Evolutionary conservation across 2,888 invertebrate genomes (phyloP).

Genomic region (Micoletzkya japonica): DNA sequence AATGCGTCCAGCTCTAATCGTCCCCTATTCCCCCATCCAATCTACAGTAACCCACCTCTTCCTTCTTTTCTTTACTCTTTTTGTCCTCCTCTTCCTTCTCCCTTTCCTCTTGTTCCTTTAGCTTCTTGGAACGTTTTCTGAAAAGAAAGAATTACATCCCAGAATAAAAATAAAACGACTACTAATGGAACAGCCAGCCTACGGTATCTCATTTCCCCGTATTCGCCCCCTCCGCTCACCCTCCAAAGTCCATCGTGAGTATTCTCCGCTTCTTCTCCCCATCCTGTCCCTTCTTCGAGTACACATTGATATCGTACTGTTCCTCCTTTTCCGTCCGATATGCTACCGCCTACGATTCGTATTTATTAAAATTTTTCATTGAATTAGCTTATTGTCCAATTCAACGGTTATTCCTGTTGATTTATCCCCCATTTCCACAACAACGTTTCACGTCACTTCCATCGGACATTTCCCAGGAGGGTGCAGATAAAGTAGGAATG

Average conservation of each 20-base stretch:
- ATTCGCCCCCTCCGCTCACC: background rate
- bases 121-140: constrained; percentile 29
- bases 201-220: background rate
- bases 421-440: background rate
- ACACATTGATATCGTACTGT: constrained; percentile 78
- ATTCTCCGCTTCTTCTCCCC: constrained; percentile 77
- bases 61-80: constrained; percentile 30
- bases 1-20: background rate
- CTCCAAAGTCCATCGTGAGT: constrained; percentile 65
- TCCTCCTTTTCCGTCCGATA: constrained; percentile 76
- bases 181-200: background rate
- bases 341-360: constrained; percentile 36
- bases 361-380: background rate
- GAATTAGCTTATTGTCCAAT: background rate
- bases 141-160: background rate
- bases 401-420: background rate
- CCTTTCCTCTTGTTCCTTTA: constrained; percentile 14
- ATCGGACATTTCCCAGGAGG: too few relatives aligned
- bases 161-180: background rate
- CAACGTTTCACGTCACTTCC: background rate
- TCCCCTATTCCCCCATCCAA: too few relatives aligned
- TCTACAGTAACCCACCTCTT: too few relatives aligned
- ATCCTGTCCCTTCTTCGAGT: constrained; percentile 77
- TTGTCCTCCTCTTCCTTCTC: constrained; percentile 34
- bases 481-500: background rate